Conservation (phyloP, 1,140 invertebrate species). For the Elymnias hypermnestra region DNA sequence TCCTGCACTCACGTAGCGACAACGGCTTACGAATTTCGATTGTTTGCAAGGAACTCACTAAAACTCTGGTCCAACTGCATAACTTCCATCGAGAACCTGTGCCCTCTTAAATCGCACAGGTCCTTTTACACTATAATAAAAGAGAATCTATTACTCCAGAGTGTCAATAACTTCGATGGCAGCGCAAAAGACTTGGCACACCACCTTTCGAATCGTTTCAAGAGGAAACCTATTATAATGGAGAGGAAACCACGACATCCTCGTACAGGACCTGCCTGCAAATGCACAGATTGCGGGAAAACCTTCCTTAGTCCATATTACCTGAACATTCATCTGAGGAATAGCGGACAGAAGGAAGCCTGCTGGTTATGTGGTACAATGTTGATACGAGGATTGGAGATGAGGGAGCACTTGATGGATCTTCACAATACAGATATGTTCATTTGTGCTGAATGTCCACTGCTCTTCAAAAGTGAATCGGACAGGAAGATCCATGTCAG, state of each 20-base stretch:
- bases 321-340: constrained; percentile 56
- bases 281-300: constrained; percentile 60
- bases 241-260: constrained; percentile 35
- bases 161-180: constrained; percentile 37
- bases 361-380: constrained; percentile 46
- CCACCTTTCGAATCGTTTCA: constrained; percentile 32
- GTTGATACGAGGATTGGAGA: constrained; percentile 36
- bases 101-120: constrained; percentile 16
- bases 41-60: constrained; percentile 39
- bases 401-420: constrained; percentile 44
- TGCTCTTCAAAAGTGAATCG: constrained; percentile 31
- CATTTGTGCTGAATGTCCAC: constrained; percentile 45
- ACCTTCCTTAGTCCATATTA: constrained; percentile 54
- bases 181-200: constrained; percentile 35
- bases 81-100: constrained; percentile 24
- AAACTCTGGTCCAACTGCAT: constrained; percentile 45
- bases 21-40: constrained; percentile 42
- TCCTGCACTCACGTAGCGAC: constrained; percentile 40
- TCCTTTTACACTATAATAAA: constrained; percentile 48
- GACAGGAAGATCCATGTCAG: constrained; percentile 36
- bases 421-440: constrained; percentile 34
- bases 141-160: constrained; percentile 39
- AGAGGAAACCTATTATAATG: constrained; percentile 20
- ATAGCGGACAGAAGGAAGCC: constrained; percentile 57
- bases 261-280: constrained; percentile 37